Base-by-base conservation (phyloP, 2,888 invertebrate species). In the Eristalis arbustorum region DNA sequence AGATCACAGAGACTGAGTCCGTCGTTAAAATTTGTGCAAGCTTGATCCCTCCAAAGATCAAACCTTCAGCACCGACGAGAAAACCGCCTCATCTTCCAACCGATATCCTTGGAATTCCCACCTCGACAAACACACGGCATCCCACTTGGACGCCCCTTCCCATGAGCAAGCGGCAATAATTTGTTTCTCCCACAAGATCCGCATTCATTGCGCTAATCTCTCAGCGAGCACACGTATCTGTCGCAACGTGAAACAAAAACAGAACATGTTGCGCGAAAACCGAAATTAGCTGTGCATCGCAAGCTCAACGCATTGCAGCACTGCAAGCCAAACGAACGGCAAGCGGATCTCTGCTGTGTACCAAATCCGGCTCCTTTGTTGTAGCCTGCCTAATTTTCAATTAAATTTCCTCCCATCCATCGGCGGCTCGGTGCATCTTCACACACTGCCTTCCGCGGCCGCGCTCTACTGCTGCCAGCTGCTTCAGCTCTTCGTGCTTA, bases 351-450 rank as follows among this genome's bases (percentile, higher is more conserved):
- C 40, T 2, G 31, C 5, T 63, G 28, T 63, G 4, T 14, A 23
- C 59, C 59, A 49, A 49, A 14, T 63, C 22, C 25, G 61, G 11
- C 62, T 57, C 23, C 23, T 67, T 34, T 66, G 63, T 68, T 68
- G n/a, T 49, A 22, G 67, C 56, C 68, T 63, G 68, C 62, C 62
- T 68, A 67, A 73, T 74, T 72, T 66, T n/a, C 31, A 34, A 42
- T 61, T 72, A 49, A 73, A 61, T 57, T 80, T 57, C 22, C 31
- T 79, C 61, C 61, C 72, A 62, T 67, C 67, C 28, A 79, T 49
- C 67, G 37, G 22, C 22, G 28, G 18, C 11, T 66, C 8, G 34
- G 49, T 62, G 25, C 57, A 66, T 59, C 66, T 63, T 77, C 69
- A 57, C 64, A 72, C 57, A 49, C 31, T 1, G 6, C 31, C 56